These are phyloP conservation scores for Eumeta japonica DNA, from an alignment of 1,140 invertebrate species.

Conservation along the genomic window DNA sequence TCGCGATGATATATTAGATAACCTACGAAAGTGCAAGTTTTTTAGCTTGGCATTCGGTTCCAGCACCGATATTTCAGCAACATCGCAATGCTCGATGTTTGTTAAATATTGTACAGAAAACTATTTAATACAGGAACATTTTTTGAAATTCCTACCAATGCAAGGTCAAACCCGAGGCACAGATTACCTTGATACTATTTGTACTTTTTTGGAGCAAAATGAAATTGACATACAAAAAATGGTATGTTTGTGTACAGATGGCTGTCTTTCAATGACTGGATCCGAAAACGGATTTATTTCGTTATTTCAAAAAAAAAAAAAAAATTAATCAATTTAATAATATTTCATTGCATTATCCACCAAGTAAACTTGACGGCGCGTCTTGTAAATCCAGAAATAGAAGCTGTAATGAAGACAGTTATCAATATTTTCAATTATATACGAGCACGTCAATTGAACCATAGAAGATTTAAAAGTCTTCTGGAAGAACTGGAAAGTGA, in stretches of 20 bases:
- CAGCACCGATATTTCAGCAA: conserved; percentile 19
- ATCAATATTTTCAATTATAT: conserved; percentile 15
- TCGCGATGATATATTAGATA: too few relatives aligned
- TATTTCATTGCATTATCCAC: too few relatives aligned
- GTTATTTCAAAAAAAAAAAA: conserved; percentile 19
- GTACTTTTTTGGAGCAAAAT: conserved; percentile 17
- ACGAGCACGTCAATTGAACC: conserved; percentile 14
- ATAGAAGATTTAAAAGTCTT: conserved; percentile 11
- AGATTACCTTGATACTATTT: conserved; percentile 19
- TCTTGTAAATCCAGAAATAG: conserved; percentile 10
- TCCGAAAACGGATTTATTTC: conserved; percentile 17
- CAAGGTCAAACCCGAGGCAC: conserved; percentile 18
- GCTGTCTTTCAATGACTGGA: conserved; percentile 17
- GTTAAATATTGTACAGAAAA: conserved; percentile 17
- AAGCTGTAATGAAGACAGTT: too few relatives aligned
- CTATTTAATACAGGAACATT: conserved; percentile 14
- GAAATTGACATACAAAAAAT: conserved; percentile 20
- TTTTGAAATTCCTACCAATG: too few relatives aligned
- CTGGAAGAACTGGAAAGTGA: conserved; percentile 10
- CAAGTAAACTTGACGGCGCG: conserved; percentile 12
- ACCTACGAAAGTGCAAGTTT: conserved; percentile 15
- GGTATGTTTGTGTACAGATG: conserved; percentile 18
- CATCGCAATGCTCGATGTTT: too few relatives aligned
- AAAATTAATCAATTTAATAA: conserved; percentile 16
- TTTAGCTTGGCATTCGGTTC: conserved; percentile 19